Evolutionary conservation across 2,797 vertebrate genomes (phyloP).

Genomic region (Sebastes hopkinsi): DNA sequence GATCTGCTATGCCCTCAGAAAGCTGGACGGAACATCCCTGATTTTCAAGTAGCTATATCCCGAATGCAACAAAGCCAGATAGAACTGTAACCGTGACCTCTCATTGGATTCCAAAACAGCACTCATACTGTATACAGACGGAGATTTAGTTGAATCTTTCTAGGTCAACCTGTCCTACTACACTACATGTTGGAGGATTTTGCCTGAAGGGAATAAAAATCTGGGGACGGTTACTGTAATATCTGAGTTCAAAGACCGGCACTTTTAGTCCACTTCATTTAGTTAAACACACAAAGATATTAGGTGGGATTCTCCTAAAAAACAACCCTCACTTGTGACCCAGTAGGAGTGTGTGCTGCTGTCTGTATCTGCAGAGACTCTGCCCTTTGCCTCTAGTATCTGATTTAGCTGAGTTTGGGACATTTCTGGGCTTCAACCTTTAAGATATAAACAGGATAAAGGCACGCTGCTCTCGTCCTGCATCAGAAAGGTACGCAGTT

Average conservation of each 20-base stretch:
- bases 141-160: background rate
- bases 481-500: too few relatives aligned
- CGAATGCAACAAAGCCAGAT: conserved; percentile 44
- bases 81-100: conserved; percentile 11
- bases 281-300: background rate
- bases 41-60: conserved; percentile 58
- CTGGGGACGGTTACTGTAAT: background rate
- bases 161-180: background rate
- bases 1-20: conserved; percentile 82
- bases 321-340: background rate
- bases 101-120: conserved; percentile 3
- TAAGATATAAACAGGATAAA: too few relatives aligned
- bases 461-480: too few relatives aligned
- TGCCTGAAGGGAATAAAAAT: background rate
- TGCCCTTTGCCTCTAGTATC: too few relatives aligned
- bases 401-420: too few relatives aligned
- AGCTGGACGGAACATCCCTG: conserved; percentile 34
- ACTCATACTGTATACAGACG: background rate
- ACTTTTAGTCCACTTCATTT: background rate
- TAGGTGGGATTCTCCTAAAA: background rate
- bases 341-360: too few relatives aligned
- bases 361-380: too few relatives aligned
- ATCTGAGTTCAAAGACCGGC: background rate
- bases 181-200: background rate
- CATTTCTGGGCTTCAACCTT: too few relatives aligned